Evolutionary conservation across 2,888 invertebrate species (phyloP).

Genomic region (Mactromeris polynyma): DNA sequence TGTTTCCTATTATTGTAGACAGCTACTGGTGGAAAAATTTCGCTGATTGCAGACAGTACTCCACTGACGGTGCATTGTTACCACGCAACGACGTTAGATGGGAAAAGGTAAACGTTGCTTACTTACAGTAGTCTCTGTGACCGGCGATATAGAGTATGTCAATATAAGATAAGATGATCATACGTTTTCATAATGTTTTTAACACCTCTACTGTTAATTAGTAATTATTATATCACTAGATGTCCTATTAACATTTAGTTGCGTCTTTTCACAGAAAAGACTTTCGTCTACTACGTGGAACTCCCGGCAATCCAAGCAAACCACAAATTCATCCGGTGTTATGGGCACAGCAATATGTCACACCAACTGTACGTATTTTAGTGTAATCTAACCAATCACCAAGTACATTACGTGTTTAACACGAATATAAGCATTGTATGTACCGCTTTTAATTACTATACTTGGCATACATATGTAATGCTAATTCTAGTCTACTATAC

Average conservation of each 20-base stretch:
- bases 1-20: conserved; percentile 60
- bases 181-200: too few relatives aligned
- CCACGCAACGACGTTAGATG: conserved; percentile 75
- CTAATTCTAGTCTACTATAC: too few relatives aligned
- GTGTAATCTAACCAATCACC: neutral
- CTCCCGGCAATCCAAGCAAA: conserved; percentile 74
- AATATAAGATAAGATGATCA: too few relatives aligned
- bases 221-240: too few relatives aligned
- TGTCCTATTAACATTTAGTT: too few relatives aligned
- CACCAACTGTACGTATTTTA: conserved; percentile 47
- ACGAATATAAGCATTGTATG: too few relatives aligned
- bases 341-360: conserved; percentile 70
- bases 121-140: too few relatives aligned
- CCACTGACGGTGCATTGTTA: conserved; percentile 69
- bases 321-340: conserved; percentile 78
- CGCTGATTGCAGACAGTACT: conserved; percentile 62
- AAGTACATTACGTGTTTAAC: too few relatives aligned
- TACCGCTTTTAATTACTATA: too few relatives aligned
- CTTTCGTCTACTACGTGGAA: conserved; percentile 79
- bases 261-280: conserved; percentile 75
- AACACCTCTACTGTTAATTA: too few relatives aligned
- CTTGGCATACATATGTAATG: too few relatives aligned
- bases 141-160: too few relatives aligned
- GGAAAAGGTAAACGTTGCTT: conserved; percentile 67
- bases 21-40: conserved; percentile 73